phyloP scores from a whole-genome alignment of 2,888 invertebrate species.

The Lasioglossum calceatum region DNA sequence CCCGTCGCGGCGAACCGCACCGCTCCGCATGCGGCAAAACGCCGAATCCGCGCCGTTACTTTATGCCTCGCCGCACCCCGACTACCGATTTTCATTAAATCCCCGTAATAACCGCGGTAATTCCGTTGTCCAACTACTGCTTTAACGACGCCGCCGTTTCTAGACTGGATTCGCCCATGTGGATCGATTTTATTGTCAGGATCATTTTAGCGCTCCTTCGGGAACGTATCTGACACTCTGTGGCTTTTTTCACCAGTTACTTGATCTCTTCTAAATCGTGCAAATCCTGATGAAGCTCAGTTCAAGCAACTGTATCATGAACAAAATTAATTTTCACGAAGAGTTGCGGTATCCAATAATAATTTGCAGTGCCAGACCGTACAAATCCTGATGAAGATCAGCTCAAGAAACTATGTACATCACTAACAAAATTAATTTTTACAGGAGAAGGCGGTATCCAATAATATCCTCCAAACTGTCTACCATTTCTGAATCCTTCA shows the following conservation, averaged over 20 bases:
- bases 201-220: not conserved
- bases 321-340: too few species aligned
- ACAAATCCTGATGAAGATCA: too few species aligned
- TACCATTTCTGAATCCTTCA: too few species aligned
- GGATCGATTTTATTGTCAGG: not conserved
- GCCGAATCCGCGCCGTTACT: conserved; percentile 24
- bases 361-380: too few species aligned
- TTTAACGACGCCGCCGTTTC: not conserved
- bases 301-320: too few species aligned
- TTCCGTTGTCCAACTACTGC: not conserved
- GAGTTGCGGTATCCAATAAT: too few species aligned
- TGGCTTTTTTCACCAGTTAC: not conserved
- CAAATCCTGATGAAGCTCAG: too few species aligned
- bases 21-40: conserved; percentile 26
- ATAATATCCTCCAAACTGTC: too few species aligned
- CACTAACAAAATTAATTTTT: too few species aligned
- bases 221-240: not conserved
- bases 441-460: too few species aligned
- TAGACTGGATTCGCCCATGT: not conserved
- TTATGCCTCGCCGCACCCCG: conserved; percentile 8
- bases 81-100: conserved; percentile 28
- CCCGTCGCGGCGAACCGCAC: conserved; percentile 52
- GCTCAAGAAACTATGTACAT: too few species aligned
- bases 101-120: conserved; percentile 5
- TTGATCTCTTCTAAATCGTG: too few species aligned